phyloP scores from a whole-genome alignment of 2,888 invertebrate species.

The Adelognathus sp. region DNA sequence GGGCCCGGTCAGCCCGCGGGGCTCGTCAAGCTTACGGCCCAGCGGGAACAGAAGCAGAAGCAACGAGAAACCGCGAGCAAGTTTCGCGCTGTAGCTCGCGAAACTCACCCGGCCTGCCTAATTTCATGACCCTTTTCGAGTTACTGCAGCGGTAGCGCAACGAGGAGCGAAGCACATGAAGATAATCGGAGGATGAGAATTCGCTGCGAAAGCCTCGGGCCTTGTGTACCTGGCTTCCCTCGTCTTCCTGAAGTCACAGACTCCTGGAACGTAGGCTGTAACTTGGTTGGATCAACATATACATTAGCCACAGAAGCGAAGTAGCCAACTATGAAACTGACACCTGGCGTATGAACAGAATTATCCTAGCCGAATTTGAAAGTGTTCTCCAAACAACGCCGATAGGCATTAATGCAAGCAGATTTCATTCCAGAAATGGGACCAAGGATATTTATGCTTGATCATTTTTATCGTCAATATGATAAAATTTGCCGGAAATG shows the following conservation, averaged over 20 bases:
- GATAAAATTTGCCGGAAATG: too few relatives aligned
- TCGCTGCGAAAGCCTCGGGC: conserved; percentile 36
- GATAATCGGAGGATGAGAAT: conserved; percentile 30
- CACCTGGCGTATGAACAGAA: conserved; percentile 40
- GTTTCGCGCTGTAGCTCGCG: conserved; percentile 21
- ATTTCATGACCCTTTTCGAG: conserved; percentile 1
- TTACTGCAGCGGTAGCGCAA: neutral
- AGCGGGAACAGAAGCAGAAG: conserved; percentile 14
- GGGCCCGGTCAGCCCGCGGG: conserved; percentile 76
- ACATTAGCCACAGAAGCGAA: conserved; percentile 67
- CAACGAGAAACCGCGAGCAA: conserved; percentile 33
- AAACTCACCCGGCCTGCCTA: conserved; percentile 32
- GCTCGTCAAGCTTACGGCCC: conserved; percentile 75
- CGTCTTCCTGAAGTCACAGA: conserved; percentile 11
- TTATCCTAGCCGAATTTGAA: conserved; percentile 9
- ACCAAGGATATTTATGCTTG: too few relatives aligned
- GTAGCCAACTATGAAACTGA: conserved; percentile 66
- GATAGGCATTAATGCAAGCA: too few relatives aligned
- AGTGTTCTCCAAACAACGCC: too few relatives aligned
- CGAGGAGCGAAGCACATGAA: conserved; percentile 30
- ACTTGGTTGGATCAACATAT: neutral
- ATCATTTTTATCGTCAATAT: too few relatives aligned
- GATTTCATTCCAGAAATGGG: too few relatives aligned
- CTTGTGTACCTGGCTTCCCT: conserved; percentile 21
- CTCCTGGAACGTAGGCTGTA: conserved; percentile 38